These are phyloP conservation scores for Proterorhinus semilunaris DNA, from an alignment of 2,113 vertebrate genomes.

Conservation along the genomic window DNA sequence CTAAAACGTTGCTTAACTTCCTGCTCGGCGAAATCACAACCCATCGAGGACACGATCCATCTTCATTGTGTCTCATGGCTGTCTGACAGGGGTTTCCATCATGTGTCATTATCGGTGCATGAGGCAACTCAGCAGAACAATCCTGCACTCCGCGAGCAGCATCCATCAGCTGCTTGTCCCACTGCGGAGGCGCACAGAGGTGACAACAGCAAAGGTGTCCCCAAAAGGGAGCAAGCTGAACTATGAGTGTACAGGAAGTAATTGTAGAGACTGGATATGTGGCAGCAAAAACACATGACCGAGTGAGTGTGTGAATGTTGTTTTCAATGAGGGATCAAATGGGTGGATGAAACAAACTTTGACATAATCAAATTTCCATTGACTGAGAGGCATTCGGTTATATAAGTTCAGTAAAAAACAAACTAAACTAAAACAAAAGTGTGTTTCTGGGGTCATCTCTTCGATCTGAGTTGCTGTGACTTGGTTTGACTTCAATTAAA, in stretches of 20 bases:
- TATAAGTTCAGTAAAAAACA: conserved; percentile 6
- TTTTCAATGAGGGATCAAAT: neutral
- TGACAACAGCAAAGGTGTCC: conserved; percentile 42
- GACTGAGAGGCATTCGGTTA: too few species aligned
- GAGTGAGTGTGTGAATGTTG: conserved; percentile 36
- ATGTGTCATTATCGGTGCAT: conserved; percentile 81
- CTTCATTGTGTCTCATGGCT: conserved; percentile 76
- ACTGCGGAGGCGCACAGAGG: conserved; percentile 54
- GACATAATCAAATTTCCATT: too few species aligned
- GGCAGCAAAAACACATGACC: conserved; percentile 37
- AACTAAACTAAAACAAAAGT: conserved; percentile 66
- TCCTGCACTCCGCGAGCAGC: conserved; percentile 68
- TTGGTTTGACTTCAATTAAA: conserved; percentile 83
- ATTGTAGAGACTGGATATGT: conserved; percentile 46
- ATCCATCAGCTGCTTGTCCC: conserved; percentile 76
- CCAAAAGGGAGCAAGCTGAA: conserved; percentile 51
- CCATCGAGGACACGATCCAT: conserved; percentile 72
- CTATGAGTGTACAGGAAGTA: conserved; percentile 41
- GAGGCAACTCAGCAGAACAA: conserved; percentile 74
- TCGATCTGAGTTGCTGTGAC: conserved; percentile 77
- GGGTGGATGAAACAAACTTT: too few species aligned
- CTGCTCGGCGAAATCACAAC: conserved; percentile 75
- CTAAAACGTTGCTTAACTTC: conserved; percentile 71
- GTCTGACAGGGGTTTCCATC: conserved; percentile 79
- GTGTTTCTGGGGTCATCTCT: conserved; percentile 74